Base-by-base conservation (phyloP, 2,797 vertebrate species). In the Muraenolepis orangiensis region DNA sequence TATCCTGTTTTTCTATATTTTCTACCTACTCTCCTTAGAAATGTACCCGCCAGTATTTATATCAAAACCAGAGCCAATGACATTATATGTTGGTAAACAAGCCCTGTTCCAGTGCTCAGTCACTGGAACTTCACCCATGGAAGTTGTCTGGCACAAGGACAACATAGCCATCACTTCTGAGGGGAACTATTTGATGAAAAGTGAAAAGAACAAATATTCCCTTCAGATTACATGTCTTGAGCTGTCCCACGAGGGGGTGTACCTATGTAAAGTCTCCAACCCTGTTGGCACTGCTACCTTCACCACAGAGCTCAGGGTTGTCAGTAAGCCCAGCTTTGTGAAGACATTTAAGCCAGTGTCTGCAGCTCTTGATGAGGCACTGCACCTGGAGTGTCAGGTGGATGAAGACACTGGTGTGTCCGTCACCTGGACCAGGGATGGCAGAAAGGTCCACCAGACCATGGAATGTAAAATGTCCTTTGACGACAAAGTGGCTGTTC, bases 211-310 rank as follows among this genome's bases (percentile, higher is more conserved):
- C 89, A 97, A 96, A 73, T 95, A 97, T 86, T 84, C 88, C 80
- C 93, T 99, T 95, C 95, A 96, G 83, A 95, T 99, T 89, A 90
- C 85, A 69, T 92, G 87, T 85, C 95, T 99, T 86, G 92, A 94
- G 12, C 71, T 90, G 80, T 88, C 84, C 79, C 94, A 99, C 84
- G 94, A 96, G 89, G 98, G 97, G 6, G 76, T 90, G 75, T 99
- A 99, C 82, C 95, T 96, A 82, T 99, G 98, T 88, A 99, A 98
- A 92, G 97, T 96, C 82, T 97, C 97, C 77, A 99, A 99, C 92
- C 95, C 92, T 72, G 96, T 98, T 69, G 96, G 97, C 84, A 95
- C 95, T 10, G 96, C 96, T 51, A 95, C 94, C 72, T 97, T 96
- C 87, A 95, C 91, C 80, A 93, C 95, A 77, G 95, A 97, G 84